Conservation (phyloP, 2,113 vertebrate species). For the Myotis lucifugus region DNA sequence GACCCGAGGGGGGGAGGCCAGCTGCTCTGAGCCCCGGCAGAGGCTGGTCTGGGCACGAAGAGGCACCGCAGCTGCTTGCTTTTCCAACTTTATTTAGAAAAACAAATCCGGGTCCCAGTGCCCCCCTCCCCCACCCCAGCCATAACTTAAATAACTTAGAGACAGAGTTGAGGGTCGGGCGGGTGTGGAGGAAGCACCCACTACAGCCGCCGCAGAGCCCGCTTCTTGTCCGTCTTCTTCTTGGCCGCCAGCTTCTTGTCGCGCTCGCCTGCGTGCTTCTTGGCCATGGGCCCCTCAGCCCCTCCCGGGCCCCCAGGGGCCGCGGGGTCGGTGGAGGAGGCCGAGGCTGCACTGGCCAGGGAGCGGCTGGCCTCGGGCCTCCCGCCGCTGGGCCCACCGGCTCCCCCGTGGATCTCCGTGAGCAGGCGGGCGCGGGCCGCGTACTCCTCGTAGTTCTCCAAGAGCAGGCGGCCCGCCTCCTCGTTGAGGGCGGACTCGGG, state of each 20-base stretch:
- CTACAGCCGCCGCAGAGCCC: slow-evolving; percentile 93
- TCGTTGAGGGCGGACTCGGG: slow-evolving; percentile 94
- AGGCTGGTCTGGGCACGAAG: not conserved
- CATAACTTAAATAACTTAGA: slow-evolving; percentile 83
- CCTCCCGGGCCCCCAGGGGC: slow-evolving; percentile 76
- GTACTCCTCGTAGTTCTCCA: slow-evolving; percentile 95
- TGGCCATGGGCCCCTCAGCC: slow-evolving; percentile 89
- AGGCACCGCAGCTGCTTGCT: slow-evolving; percentile 58
- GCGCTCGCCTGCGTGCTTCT: slow-evolving; percentile 94
- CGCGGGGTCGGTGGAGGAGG: slow-evolving; percentile 80
- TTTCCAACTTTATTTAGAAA: slow-evolving; percentile 82
- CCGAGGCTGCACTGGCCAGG: not conserved
- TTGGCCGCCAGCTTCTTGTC: slow-evolving; percentile 88
- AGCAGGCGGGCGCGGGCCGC: slow-evolving; percentile 92
- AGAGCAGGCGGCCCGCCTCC: slow-evolving; percentile 92
- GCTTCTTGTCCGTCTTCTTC: slow-evolving; percentile 96
- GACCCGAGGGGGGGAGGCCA: not conserved
- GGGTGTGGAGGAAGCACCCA: not conserved
- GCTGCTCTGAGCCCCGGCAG: not conserved
- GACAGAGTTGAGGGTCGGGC: not conserved
- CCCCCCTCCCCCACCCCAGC: slow-evolving; percentile 68
- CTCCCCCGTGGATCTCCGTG: slow-evolving; percentile 92
- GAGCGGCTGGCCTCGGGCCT: not conserved
- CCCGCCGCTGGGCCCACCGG: slow-evolving; percentile 49
- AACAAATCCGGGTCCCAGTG: slow-evolving; percentile 67